Percentiles rank a stretch among this genome's conserved stretches.
Conservation (phyloP, 1,140 invertebrate genomes). For the Drosophila lowei region DNA sequence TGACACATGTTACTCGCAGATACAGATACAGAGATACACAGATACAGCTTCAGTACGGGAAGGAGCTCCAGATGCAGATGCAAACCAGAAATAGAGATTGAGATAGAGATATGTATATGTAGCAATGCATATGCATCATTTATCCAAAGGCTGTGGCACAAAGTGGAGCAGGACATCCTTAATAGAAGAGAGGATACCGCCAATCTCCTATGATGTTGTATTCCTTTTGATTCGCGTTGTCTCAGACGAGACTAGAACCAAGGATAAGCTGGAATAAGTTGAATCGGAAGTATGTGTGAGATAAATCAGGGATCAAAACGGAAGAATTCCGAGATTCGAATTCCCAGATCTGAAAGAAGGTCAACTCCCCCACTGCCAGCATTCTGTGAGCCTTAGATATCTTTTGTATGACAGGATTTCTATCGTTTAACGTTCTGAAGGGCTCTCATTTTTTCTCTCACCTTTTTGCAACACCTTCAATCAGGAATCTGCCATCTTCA, state of each 20-base stretch:
- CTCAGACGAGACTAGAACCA: not conserved
- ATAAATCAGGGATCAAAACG: not conserved
- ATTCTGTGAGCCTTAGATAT: too few relatives aligned
- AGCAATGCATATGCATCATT: constrained; percentile 71
- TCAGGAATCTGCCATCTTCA: not conserved
- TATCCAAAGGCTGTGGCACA: constrained; percentile 36
- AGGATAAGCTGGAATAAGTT: not conserved
- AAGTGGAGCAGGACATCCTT: constrained; percentile 1
- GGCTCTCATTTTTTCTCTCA: not conserved
- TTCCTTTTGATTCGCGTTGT: constrained; percentile 33
- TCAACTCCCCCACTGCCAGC: too few relatives aligned
- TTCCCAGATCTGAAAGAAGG: too few relatives aligned
- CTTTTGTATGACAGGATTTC: too few relatives aligned
- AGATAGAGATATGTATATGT: constrained; percentile 32
- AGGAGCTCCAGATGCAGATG: constrained; percentile 28
- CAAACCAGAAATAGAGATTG: constrained; percentile 4
- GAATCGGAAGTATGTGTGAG: not conserved
- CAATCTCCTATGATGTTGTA: constrained; percentile 27
- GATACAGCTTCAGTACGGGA: constrained; percentile 18
- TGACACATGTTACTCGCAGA: constrained; percentile 62
- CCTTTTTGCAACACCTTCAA: not conserved
- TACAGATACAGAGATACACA: constrained; percentile 4
- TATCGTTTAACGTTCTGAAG: too few relatives aligned
- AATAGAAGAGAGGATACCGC: not conserved
- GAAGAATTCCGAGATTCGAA: too few relatives aligned